phyloP scores from a whole-genome alignment of 2,888 invertebrate species.

The Agonopterix heracliana region DNA sequence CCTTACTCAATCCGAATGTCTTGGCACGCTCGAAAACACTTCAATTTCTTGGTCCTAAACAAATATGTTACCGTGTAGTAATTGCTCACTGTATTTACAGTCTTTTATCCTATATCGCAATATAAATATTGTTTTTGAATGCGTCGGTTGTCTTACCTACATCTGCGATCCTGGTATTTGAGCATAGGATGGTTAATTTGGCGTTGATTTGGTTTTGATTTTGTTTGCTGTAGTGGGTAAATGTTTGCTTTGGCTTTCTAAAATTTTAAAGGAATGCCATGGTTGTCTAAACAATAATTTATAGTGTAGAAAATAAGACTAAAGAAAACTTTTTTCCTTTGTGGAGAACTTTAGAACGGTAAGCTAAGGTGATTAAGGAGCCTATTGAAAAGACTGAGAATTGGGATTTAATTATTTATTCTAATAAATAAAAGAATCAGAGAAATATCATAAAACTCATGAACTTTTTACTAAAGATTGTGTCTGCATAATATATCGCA shows the following conservation, averaged over 20 bases:
- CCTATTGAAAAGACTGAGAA: too few relatives aligned
- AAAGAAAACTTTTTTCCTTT: too few relatives aligned
- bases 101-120: slow-evolving; percentile 72
- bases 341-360: too few relatives aligned
- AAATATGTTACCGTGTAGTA: slow-evolving; percentile 72
- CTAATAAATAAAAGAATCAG: too few relatives aligned
- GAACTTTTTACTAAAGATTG: too few relatives aligned
- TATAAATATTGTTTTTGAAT: slow-evolving; percentile 70
- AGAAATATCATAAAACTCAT: too few relatives aligned
- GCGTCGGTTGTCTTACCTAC: slow-evolving; percentile 67
- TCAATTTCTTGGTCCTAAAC: slow-evolving; percentile 72
- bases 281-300: background rate
- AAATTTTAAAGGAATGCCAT: background rate
- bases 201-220: slow-evolving; percentile 52
- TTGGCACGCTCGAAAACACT: slow-evolving; percentile 69
- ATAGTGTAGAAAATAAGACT: too few relatives aligned
- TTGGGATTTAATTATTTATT: too few relatives aligned
- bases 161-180: slow-evolving; percentile 53
- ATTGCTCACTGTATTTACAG: slow-evolving; percentile 71
- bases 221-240: slow-evolving; percentile 22
- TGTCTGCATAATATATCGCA: too few relatives aligned
- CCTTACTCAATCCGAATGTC: slow-evolving; percentile 37
- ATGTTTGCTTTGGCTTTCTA: slow-evolving; percentile 10
- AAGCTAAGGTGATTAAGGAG: too few relatives aligned
- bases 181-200: slow-evolving; percentile 54